These are phyloP conservation scores for Brachypalpus laphriformis DNA, from an alignment of 2,888 invertebrate genomes.

Conservation along the genomic window DNA sequence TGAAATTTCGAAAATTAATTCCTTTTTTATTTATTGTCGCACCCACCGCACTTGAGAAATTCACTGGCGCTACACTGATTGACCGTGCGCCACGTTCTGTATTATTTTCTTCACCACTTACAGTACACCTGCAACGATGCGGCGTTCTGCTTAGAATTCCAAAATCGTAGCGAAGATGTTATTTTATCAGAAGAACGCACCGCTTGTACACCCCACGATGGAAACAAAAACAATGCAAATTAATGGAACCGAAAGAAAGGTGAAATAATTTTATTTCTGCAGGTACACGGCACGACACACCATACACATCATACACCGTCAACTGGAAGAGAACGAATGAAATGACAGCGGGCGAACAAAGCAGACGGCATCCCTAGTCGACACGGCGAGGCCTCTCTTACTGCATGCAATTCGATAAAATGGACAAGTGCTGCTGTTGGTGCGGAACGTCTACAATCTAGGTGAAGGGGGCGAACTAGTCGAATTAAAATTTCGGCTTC, in stretches of 20 bases:
- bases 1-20: constrained; percentile 2
- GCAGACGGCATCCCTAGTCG: neutral
- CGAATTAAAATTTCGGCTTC: neutral
- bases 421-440: neutral
- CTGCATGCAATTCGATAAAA: constrained; percentile 9
- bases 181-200: constrained; percentile 27
- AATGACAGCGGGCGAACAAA: constrained; percentile 10
- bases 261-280: constrained; percentile 37
- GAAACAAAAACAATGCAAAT: constrained; percentile 29
- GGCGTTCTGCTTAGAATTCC: constrained; percentile 37
- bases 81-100: constrained; percentile 51
- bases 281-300: constrained; percentile 20
- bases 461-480: neutral
- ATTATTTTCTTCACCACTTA: constrained; percentile 18
- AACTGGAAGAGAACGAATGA: constrained; percentile 71
- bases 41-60: neutral
- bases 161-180: constrained; percentile 28
- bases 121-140: constrained; percentile 52
- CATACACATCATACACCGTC: constrained; percentile 38
- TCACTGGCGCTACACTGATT: constrained; percentile 22
- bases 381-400: neutral
- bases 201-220: constrained; percentile 7
- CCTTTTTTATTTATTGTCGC: neutral
- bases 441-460: neutral
- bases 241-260: constrained; percentile 35